Evolutionary conservation across 2,797 vertebrate genomes (phyloP).

Genomic region (Sphenopsis melanotis): DNA sequence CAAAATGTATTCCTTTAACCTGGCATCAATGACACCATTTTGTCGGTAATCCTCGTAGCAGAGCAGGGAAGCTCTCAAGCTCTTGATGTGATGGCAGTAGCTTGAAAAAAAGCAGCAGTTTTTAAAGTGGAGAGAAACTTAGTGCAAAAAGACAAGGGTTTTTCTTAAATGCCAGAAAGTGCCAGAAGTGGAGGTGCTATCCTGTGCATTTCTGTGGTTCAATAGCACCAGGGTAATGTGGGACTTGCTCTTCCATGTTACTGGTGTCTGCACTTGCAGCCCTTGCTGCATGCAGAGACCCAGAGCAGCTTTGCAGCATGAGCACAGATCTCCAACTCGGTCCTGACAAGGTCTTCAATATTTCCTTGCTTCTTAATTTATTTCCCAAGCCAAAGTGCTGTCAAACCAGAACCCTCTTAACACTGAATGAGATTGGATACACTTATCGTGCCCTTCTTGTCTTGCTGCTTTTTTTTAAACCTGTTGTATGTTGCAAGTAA

Average conservation of each 20-base stretch:
- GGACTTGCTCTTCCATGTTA: background rate
- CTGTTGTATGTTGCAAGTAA: background rate
- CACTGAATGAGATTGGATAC: background rate
- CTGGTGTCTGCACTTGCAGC: background rate
- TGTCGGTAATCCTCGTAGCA: background rate
- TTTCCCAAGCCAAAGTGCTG: background rate
- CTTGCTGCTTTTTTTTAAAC: background rate
- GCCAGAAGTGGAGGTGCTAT: background rate
- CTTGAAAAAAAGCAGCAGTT: background rate
- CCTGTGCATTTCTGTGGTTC: background rate
- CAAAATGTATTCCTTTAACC: background rate
- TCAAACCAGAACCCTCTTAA: background rate
- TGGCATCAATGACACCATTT: background rate
- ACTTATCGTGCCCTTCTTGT: background rate
- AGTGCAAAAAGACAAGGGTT: background rate
- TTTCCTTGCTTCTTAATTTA: conserved; percentile 4
- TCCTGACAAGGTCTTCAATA: background rate
- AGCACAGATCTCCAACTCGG: background rate
- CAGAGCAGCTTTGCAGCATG: background rate
- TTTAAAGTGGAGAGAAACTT: background rate
- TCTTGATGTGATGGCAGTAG: background rate
- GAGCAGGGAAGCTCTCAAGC: background rate
- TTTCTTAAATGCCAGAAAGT: background rate
- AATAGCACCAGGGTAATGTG: background rate
- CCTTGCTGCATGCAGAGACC: rapidly evolving